Evolutionary conservation across 2,888 invertebrate species (phyloP).

Genomic region (Eulithis testata): DNA sequence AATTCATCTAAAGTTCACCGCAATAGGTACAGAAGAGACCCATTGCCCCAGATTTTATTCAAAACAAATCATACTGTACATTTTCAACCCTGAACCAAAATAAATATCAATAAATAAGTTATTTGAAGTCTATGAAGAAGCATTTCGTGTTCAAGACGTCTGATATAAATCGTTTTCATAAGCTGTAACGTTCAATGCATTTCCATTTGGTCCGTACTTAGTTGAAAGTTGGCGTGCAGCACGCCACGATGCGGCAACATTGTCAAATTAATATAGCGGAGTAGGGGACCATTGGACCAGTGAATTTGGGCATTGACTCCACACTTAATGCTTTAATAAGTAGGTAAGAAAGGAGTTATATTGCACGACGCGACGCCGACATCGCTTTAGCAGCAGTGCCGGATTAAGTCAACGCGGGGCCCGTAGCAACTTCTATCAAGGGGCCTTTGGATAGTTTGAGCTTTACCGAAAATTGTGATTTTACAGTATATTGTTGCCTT

Average conservation of each 20-base stretch:
- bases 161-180: constrained; percentile 33
- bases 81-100: constrained; percentile 10
- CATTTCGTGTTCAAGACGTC: constrained; percentile 33
- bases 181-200: constrained; percentile 42
- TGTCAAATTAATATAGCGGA: constrained; percentile 55
- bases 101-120: constrained; percentile 32
- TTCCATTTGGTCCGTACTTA: constrained; percentile 39
- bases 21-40: constrained; percentile 12
- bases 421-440: no score
- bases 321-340: constrained; percentile 36
- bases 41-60: constrained; percentile 21
- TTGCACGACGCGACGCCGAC: constrained; percentile 20
- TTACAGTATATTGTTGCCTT: no score
- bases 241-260: constrained; percentile 61
- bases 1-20: background rate
- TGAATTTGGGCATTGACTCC: constrained; percentile 51
- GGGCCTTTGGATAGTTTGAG: no score
- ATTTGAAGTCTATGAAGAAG: constrained; percentile 30
- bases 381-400: background rate
- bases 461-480: no score
- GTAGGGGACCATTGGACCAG: constrained; percentile 39
- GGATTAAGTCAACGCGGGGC: no score
- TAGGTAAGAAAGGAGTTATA: constrained; percentile 14
- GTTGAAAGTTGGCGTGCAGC: constrained; percentile 58
- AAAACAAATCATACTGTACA: constrained; percentile 5